Evolutionary conservation across 37 sponge, comb jelly and placozoan species (phyloP), one percentile per base, ranked within the genome.

Genomic region (Crambe crambe): DNA sequence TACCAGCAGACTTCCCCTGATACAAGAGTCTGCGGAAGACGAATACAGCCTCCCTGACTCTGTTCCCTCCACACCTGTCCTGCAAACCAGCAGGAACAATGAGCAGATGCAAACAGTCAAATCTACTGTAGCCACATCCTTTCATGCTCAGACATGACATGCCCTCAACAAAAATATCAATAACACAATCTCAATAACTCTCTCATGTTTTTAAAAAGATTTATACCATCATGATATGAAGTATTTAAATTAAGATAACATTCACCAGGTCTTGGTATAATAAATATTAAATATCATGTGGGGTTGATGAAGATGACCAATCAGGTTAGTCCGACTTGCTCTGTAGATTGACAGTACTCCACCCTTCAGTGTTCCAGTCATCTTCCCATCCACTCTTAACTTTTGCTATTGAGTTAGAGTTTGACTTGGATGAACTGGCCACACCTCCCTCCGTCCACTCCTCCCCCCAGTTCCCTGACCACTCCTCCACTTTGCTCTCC

Each of bases 291-390:
- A 66, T 66, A 36, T 66, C 34, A n/a, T n/a, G n/a, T n/a, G n/a
- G n/a, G n/a, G n/a, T n/a, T n/a, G 15, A 29, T 23, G 15, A 29
- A 61, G 63, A 1, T 3, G 10, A 22, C 2, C 38, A 70, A 1
- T 18, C 70, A 4, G 39, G 36, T 43, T 77, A 77, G 64, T 77
- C 65, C 1, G 65, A 8, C 31, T 79, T 79, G 40, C 56, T 43
- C 30, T 25, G 59, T 8, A 79, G 79, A 68, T 79, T 68, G 15
- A 79, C 79, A 35, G 10, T 56, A 44, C 68, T 79, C 79, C 79
- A 79, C 51, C 36, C 66, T 44, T 73, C 82, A n/a, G 37, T 37
- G 22, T 15, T 41, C 82, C 73, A 72, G 25, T 61, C 51, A 36
- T 73, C 80, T 5, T 65, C 70, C 70, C 70, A 54, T 56, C 74